Evolutionary conservation across 1,140 invertebrate genomes (phyloP).

Genomic region (Brachionus asplanchnoidis): DNA sequence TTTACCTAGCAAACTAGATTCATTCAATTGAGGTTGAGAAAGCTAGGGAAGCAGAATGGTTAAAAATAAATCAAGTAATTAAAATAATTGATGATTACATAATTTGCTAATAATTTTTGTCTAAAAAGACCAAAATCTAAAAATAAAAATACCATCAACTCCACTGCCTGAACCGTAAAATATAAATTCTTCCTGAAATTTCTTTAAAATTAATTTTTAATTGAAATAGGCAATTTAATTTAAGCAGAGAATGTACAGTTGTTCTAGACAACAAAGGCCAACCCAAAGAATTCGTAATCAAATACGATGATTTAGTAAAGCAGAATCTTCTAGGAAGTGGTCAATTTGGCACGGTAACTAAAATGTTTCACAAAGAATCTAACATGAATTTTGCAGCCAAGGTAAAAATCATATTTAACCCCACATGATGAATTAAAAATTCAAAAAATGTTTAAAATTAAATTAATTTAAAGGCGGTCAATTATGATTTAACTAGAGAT

Average conservation of each 20-base stretch:
- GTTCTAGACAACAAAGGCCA: background rate
- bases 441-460: background rate
- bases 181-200: background rate
- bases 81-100: background rate
- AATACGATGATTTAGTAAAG: slow-evolving; percentile 1
- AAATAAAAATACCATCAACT: background rate
- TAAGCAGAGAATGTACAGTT: background rate
- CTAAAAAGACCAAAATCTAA: background rate
- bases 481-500: background rate
- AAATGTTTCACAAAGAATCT: slow-evolving; percentile 16
- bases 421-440: background rate
- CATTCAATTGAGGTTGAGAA: background rate
- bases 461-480: background rate
- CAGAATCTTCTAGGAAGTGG: background rate
- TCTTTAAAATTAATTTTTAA: background rate
- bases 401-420: background rate
- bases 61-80: background rate
- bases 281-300: background rate
- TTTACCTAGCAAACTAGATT: background rate
- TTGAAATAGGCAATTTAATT: background rate
- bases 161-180: background rate
- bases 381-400: slow-evolving; percentile 16
- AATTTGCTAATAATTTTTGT: too few relatives aligned
- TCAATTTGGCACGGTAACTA: background rate
- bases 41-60: background rate